Percentiles rank a stretch among this genome's conserved stretches.
phyloP scores from a whole-genome alignment of 2,888 invertebrate species.

The Tethea ocularis region DNA sequence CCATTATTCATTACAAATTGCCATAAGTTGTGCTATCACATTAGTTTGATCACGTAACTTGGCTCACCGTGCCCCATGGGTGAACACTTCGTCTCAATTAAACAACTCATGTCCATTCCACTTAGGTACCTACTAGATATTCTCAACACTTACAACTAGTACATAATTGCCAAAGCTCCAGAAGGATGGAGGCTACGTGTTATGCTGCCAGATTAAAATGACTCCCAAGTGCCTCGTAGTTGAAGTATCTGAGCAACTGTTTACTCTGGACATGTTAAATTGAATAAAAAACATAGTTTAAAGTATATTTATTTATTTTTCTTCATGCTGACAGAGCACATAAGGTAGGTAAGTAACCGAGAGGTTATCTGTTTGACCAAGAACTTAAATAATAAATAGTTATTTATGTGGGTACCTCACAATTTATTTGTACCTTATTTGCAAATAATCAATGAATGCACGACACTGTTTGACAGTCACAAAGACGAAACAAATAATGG shows the following conservation, averaged over 20 bases:
- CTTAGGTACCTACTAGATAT: conserved; percentile 14
- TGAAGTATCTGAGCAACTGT: conserved; percentile 26
- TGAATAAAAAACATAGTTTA: background rate
- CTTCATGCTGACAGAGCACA: too few relatives aligned
- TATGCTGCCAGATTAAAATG: conserved; percentile 43
- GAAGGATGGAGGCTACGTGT: conserved; percentile 21
- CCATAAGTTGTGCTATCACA: conserved; percentile 39
- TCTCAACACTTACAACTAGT: conserved; percentile 14
- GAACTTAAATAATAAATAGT: too few relatives aligned
- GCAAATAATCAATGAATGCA: background rate
- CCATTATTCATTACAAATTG: conserved; percentile 30
- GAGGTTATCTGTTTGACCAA: too few relatives aligned
- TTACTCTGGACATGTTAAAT: conserved; percentile 1
- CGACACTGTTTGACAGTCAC: conserved; percentile 32
- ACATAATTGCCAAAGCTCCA: conserved; percentile 31
- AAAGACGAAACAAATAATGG: conserved; percentile 39
- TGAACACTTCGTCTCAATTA: conserved; percentile 63
- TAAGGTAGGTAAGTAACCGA: too few relatives aligned
- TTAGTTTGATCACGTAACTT: conserved; percentile 54
- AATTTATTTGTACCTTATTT: background rate
- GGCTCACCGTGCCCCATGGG: conserved; percentile 45
- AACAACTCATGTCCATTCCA: conserved; percentile 47
- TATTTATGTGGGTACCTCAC: too few relatives aligned
- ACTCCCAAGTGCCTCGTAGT: conserved; percentile 46
- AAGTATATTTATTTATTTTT: too few relatives aligned